These are phyloP conservation scores for Drosophila burlai DNA, from an alignment of 1,140 invertebrate genomes.

Conservation along the genomic window DNA sequence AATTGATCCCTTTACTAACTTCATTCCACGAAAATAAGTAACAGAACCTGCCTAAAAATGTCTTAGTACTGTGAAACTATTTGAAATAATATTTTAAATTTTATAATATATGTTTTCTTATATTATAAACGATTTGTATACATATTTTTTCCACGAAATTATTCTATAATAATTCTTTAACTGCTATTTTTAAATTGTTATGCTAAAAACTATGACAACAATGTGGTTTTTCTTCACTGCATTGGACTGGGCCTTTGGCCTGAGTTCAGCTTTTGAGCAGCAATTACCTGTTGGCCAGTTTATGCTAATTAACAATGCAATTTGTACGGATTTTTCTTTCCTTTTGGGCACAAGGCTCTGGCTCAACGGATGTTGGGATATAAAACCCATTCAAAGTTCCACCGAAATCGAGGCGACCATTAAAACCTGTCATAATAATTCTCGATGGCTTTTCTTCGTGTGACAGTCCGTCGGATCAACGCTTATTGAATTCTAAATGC, in stretches of 20 bases:
- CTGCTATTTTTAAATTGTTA: not conserved
- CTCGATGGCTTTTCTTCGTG: slow-evolving; percentile 25
- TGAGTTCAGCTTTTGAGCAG: slow-evolving; percentile 25
- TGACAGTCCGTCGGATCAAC: slow-evolving; percentile 40
- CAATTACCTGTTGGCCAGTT: slow-evolving; percentile 63
- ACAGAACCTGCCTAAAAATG: not conserved
- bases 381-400: slow-evolving; percentile 30
- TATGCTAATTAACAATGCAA: slow-evolving; percentile 77
- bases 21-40: not conserved
- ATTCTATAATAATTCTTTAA: not conserved
- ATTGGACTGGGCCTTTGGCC: slow-evolving; percentile 6
- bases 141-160: not conserved
- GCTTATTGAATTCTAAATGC: slow-evolving; percentile 57
- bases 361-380: slow-evolving; percentile 33
- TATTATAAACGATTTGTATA: not conserved
- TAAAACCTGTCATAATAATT: slow-evolving; percentile 49
- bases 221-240: slow-evolving; percentile 17
- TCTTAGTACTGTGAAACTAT: not conserved
- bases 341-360: slow-evolving; percentile 48
- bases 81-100: not conserved
- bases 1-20: rapidly evolving
- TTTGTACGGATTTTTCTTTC: slow-evolving; percentile 53
- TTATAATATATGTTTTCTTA: not conserved
- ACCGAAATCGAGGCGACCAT: slow-evolving; percentile 26
- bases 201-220: not conserved